Conservation (phyloP, 2,888 invertebrate species). For the Drosophila ochracea region DNA sequence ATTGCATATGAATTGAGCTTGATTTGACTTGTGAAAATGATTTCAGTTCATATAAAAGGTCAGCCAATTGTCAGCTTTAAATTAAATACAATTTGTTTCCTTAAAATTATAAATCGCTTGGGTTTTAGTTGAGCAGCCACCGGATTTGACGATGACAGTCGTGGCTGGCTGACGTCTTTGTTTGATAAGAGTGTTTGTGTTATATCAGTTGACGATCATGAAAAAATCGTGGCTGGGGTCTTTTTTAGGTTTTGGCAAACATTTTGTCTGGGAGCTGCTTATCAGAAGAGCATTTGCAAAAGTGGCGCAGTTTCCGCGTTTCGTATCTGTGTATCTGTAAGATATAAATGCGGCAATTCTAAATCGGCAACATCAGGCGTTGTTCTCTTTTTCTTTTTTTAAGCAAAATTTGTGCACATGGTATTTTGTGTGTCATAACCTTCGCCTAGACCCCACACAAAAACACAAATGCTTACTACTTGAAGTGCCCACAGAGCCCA, state of each 20-base stretch:
- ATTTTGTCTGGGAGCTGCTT: slow-evolving; percentile 43
- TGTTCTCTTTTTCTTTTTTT: slow-evolving; percentile 12
- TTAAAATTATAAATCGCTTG: slow-evolving; percentile 46
- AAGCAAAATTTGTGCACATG: slow-evolving; percentile 55
- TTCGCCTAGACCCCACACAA: slow-evolving; percentile 72
- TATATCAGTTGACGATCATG: slow-evolving; percentile 20
- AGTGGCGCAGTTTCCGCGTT: slow-evolving; percentile 57
- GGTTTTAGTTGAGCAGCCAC: slow-evolving; percentile 8
- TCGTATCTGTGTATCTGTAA: slow-evolving; percentile 40
- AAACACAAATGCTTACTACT: slow-evolving; percentile 41
- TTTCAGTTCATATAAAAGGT: slow-evolving; percentile 31
- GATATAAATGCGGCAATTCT: slow-evolving; percentile 79
- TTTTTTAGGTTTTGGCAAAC: slow-evolving; percentile 55
- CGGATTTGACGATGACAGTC: slow-evolving; percentile 42
- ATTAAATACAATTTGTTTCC: slow-evolving; percentile 68
- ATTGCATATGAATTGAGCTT: slow-evolving; percentile 66
- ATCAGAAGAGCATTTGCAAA: slow-evolving; percentile 61
- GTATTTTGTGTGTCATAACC: slow-evolving; percentile 72
- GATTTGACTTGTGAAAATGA: slow-evolving; percentile 41
- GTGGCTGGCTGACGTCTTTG: slow-evolving; percentile 27
- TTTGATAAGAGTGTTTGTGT: slow-evolving; percentile 34
- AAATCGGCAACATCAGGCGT: slow-evolving; percentile 17
- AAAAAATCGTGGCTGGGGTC: not conserved
- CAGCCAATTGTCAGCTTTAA: slow-evolving; percentile 40
- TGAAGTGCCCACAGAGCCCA: slow-evolving; percentile 16